A percentile compares a stretch with the other conserved stretches of the same genome.
Conservation (phyloP, 2,113 vertebrate genomes). For the Callocephalon fimbriatum region DNA sequence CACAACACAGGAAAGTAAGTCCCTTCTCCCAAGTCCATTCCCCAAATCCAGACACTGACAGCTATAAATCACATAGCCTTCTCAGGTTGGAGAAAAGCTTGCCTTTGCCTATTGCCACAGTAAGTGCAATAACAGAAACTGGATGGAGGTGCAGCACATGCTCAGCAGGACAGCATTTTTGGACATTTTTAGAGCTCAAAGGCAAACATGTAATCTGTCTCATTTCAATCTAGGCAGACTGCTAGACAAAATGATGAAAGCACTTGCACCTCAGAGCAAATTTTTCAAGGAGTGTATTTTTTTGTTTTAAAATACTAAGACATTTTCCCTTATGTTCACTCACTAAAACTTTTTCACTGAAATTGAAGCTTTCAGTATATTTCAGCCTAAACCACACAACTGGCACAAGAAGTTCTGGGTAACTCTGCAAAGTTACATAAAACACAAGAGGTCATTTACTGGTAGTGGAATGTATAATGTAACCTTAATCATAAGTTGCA, state of each 20-base stretch:
- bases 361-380: background rate
- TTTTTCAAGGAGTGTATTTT: rapidly evolving
- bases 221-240: background rate
- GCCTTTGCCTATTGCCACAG: rapidly evolving
- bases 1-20: background rate
- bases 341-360: background rate
- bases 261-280: background rate
- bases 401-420: background rate
- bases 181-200: background rate
- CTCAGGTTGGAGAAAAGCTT: background rate
- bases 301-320: background rate
- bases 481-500: background rate
- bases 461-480: background rate
- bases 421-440: background rate
- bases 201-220: rapidly evolving
- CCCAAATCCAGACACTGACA: background rate
- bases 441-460: background rate
- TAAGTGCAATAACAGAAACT: background rate
- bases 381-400: background rate
- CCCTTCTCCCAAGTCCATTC: rapidly evolving
- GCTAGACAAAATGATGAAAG: background rate
- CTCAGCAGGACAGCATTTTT: background rate
- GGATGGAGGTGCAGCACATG: background rate
- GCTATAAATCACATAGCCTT: background rate
- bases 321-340: background rate